A percentile compares a stretch with the other conserved stretches of the same genome.
phyloP scores from a whole-genome alignment of 2,113 vertebrate species.

The Chionis minor region DNA sequence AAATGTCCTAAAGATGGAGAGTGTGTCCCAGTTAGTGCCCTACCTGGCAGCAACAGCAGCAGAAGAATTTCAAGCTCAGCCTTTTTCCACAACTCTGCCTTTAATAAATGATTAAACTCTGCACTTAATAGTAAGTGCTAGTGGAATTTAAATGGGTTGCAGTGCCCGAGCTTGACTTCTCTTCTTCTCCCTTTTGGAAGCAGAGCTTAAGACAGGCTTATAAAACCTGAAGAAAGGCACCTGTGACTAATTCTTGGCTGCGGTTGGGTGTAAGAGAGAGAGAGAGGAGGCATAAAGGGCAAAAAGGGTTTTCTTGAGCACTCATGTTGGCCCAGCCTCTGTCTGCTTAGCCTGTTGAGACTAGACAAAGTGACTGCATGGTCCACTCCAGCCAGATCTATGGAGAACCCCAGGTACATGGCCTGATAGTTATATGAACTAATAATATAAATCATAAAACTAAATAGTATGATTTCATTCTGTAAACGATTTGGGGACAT shows the following conservation, averaged over 20 bases:
- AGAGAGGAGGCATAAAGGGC: not conserved
- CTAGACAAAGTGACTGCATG: not conserved
- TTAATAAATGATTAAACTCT: conserved; percentile 43
- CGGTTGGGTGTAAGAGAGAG: not conserved
- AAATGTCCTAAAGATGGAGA: not conserved
- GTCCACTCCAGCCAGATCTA: not conserved
- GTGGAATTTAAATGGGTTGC: conserved; percentile 11
- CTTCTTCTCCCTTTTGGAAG: not conserved
- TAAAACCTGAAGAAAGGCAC: conserved; percentile 41
- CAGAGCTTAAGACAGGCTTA: not conserved
- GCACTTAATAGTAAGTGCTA: not conserved
- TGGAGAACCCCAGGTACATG: not conserved
- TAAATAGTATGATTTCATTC: conserved; percentile 51
- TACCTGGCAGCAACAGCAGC: not conserved
- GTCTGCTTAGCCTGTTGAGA: not conserved
- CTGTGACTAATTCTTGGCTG: conserved; percentile 31
- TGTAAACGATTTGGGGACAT: not conserved
- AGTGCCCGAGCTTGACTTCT: not conserved
- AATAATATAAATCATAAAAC: conserved; percentile 35
- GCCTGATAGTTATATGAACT: not conserved
- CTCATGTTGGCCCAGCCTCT: not conserved
- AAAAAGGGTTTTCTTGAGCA: not conserved
- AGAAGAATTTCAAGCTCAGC: not conserved
- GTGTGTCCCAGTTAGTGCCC: not conserved
- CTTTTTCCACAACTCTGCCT: not conserved